Evolutionary conservation across 1,140 invertebrate genomes (phyloP).

Genomic region (Hycleus phaleratus): DNA sequence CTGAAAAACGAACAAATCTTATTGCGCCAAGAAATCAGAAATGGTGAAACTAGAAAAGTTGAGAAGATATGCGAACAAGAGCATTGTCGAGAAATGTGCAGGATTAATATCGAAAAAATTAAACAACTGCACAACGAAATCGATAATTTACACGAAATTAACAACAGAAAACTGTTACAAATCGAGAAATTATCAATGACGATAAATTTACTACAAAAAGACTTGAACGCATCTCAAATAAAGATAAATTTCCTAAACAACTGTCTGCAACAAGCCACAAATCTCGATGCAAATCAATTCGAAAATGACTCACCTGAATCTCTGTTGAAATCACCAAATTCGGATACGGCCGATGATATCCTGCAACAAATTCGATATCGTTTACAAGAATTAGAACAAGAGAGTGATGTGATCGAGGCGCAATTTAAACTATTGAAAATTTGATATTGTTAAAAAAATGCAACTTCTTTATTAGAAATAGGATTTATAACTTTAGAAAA

Average conservation of each 20-base stretch:
- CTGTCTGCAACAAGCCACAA: not conserved
- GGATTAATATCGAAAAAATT: not conserved
- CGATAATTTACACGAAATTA: constrained; percentile 3
- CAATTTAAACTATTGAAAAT: not conserved
- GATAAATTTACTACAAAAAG: constrained; percentile 2
- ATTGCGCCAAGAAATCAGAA: not conserved
- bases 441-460: not conserved
- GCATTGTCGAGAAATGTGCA: not conserved
- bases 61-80: too few relatives aligned
- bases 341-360: too few relatives aligned
- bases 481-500: not conserved
- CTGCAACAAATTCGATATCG: too few relatives aligned
- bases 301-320: not conserved
- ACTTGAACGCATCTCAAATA: constrained; percentile 13
- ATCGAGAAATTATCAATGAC: constrained; percentile 7
- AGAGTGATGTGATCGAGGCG: too few relatives aligned
- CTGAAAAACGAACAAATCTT: not conserved
- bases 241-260: constrained; percentile 16
- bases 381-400: too few relatives aligned
- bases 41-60: too few relatives aligned
- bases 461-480: not conserved
- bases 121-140: constrained; percentile 10
- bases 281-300: not conserved
- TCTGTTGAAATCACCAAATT: too few relatives aligned
- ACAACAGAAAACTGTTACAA: constrained; percentile 8